Conservation (phyloP, 2,888 invertebrate genomes). For the Polydrusus cervinus region DNA sequence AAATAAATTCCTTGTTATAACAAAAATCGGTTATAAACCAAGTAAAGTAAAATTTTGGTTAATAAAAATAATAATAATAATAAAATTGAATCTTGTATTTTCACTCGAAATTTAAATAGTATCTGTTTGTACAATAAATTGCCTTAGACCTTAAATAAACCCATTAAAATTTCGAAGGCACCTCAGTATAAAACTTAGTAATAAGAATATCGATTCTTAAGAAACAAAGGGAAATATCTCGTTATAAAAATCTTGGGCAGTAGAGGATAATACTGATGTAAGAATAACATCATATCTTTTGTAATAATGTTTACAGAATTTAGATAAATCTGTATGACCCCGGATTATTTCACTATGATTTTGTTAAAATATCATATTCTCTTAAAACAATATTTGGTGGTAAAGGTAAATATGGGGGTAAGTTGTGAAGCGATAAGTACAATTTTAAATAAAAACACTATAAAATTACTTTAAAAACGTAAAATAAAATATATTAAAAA, state of each 20-base stretch:
- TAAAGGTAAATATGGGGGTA: no score
- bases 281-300: neutral
- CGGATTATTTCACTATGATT: no score
- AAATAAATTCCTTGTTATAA: neutral
- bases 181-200: neutral
- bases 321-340: neutral
- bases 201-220: conserved; percentile 5
- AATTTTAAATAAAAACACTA: no score
- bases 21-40: no score
- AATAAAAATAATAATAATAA: no score
- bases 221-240: neutral
- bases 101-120: neutral
- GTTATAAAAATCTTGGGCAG: neutral
- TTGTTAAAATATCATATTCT: no score
- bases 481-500: no score
- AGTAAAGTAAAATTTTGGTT: no score
- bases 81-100: conserved; percentile 1
- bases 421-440: no score
- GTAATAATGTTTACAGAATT: neutral
- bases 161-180: neutral
- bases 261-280: neutral
- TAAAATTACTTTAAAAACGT: no score
- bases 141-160: neutral
- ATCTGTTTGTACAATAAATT: conserved; percentile 7
- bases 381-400: no score